Conservation (phyloP, 1,140 invertebrate genomes). For the Homarus americanus region DNA sequence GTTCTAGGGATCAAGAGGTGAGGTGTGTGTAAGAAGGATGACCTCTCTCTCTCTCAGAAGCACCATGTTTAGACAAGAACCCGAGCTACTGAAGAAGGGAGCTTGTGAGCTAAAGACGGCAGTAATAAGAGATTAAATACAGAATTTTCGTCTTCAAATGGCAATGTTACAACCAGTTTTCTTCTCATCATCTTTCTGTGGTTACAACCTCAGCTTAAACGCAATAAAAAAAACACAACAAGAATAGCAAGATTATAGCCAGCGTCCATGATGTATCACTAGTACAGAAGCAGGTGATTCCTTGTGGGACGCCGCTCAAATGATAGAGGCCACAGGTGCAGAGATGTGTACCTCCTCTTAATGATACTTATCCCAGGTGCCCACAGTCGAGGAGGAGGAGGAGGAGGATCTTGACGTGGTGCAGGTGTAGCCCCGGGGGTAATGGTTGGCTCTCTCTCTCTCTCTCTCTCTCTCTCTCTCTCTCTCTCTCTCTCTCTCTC, state of each 20-base stretch:
- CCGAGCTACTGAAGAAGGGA: neutral
- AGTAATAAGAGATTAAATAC: neutral
- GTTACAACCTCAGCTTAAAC: neutral
- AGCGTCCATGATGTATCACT: slow-evolving; percentile 11
- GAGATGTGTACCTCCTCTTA: slow-evolving; percentile 15
- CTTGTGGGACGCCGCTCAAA: neutral
- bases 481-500: too few relatives aligned
- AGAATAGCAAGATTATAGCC: slow-evolving; percentile 22
- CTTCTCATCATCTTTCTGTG: slow-evolving; percentile 2
- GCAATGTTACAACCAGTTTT: slow-evolving; percentile 9
- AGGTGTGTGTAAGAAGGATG: too few relatives aligned
- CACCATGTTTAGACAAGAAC: too few relatives aligned
- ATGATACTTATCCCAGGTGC: slow-evolving; percentile 30
- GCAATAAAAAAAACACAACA: neutral
- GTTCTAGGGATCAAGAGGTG: too few relatives aligned
- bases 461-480: too few relatives aligned
- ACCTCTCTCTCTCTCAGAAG: too few relatives aligned
- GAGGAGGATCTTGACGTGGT: too few relatives aligned
- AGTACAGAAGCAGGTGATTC: slow-evolving; percentile 14
- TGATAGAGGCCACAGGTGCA: slow-evolving; percentile 24
- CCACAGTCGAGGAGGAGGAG: too few relatives aligned
- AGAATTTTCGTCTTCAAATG: slow-evolving; percentile 13
- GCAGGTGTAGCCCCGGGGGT: neutral
- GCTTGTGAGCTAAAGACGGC: neutral
- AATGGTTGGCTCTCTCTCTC: too few relatives aligned